These are phyloP conservation scores for Pogonomyrmex californicus DNA, from an alignment of 1,140 invertebrate species.

Conservation along the genomic window DNA sequence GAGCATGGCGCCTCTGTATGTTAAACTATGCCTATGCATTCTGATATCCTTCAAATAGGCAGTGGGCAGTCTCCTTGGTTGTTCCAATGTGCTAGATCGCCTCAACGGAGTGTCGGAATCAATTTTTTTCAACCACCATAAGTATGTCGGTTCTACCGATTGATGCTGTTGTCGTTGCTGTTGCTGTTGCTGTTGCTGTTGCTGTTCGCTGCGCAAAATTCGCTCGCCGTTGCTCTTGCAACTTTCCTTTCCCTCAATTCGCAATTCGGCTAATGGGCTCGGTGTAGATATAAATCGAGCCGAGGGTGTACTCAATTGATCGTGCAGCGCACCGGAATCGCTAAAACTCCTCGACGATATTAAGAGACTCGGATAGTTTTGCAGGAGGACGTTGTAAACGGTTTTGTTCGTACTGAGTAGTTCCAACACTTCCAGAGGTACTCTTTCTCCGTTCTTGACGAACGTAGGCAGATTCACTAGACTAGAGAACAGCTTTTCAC, in stretches of 20 bases:
- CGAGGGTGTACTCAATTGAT: conserved; percentile 76
- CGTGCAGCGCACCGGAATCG: conserved; percentile 88
- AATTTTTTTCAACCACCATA: conserved; percentile 88
- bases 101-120: conserved; percentile 83
- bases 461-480: conserved; percentile 94
- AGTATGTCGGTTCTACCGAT: conserved; percentile 86
- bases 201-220: neutral
- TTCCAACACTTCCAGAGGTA: conserved; percentile 92
- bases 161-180: conserved; percentile 42
- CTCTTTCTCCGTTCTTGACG: conserved; percentile 92
- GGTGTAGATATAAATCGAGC: conserved; percentile 74
- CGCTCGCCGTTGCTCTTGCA: conserved; percentile 66
- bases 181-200: conserved; percentile 73
- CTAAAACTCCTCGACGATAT: conserved; percentile 91
- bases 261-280: conserved; percentile 71
- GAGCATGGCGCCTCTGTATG: conserved; percentile 94
- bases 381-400: conserved; percentile 90
- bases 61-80: conserved; percentile 87
- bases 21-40: conserved; percentile 92
- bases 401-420: conserved; percentile 90
- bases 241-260: conserved; percentile 39
- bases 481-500: conserved; percentile 90
- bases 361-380: conserved; percentile 92
- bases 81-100: conserved; percentile 83
- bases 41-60: conserved; percentile 91